These are phyloP conservation scores for Ormyrus labotus DNA, from an alignment of 2,888 invertebrate genomes.

Conservation along the genomic window DNA sequence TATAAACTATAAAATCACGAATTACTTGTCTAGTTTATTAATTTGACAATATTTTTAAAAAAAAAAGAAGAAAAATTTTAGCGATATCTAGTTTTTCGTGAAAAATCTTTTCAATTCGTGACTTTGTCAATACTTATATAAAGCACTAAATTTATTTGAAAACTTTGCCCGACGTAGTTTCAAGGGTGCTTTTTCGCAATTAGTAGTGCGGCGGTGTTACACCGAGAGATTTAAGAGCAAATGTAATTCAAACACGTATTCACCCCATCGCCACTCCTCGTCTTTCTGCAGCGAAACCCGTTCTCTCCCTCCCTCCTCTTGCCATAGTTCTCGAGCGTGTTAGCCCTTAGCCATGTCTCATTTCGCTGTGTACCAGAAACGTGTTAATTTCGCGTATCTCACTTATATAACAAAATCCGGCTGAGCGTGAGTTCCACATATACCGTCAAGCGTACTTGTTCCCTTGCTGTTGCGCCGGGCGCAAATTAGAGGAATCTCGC, in stretches of 20 bases:
- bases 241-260: constrained; percentile 58
- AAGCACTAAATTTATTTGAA: too few relatives aligned
- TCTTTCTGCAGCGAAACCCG: background rate
- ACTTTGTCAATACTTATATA: too few relatives aligned
- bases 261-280: constrained; percentile 25
- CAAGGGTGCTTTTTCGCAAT: constrained; percentile 25
- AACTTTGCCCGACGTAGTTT: too few relatives aligned
- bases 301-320: constrained; percentile 23
- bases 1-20: too few relatives aligned
- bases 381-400: constrained; percentile 61
- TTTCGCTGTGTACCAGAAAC: constrained; percentile 50
- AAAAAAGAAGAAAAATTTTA: too few relatives aligned
- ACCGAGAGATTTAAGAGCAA: constrained; percentile 53
- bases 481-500: constrained; percentile 56
- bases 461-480: background rate
- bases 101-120: too few relatives aligned
- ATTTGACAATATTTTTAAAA: too few relatives aligned
- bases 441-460: constrained; percentile 1
- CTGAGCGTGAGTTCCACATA: constrained; percentile 6
- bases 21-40: too few relatives aligned
- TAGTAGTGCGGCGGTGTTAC: constrained; percentile 37
- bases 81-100: too few relatives aligned
- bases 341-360: constrained; percentile 33
- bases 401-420: constrained; percentile 45
- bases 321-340: background rate